These are phyloP conservation scores for Drosophila mercatorum DNA, from an alignment of 2,888 invertebrate species.

Conservation along the genomic window DNA sequence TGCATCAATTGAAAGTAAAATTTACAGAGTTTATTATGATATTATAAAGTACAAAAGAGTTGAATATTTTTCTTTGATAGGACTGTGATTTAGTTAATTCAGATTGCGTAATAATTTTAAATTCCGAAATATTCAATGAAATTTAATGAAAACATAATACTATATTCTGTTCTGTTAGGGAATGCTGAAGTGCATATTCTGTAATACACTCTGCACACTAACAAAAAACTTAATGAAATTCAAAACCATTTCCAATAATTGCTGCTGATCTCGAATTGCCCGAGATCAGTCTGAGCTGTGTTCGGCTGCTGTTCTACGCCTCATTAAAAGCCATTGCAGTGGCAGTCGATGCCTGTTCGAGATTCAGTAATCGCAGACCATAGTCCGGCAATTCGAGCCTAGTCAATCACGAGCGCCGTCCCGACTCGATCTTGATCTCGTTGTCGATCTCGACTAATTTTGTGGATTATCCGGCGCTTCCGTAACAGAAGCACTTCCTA, in stretches of 20 bases:
- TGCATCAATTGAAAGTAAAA: no score
- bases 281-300: constrained; percentile 10
- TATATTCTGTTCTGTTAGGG: no score
- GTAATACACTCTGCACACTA: no score
- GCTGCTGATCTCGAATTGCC: background rate
- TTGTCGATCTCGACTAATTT: constrained; percentile 63
- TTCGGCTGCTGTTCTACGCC: constrained; percentile 34
- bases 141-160: no score
- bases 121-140: no score
- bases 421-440: background rate
- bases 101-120: no score
- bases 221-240: background rate
- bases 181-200: no score
- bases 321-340: constrained; percentile 38
- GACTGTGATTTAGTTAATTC: no score
- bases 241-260: constrained; percentile 3
- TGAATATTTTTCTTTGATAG: no score
- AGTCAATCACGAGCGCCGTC: constrained; percentile 54
- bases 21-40: no score
- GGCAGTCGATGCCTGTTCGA: constrained; percentile 48
- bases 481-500: constrained; percentile 55
- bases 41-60: no score
- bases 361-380: constrained; percentile 39
- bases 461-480: constrained; percentile 72
- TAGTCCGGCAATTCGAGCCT: constrained; percentile 1